Conservation (phyloP, 1,140 invertebrate species). For the Bombus affinis region DNA sequence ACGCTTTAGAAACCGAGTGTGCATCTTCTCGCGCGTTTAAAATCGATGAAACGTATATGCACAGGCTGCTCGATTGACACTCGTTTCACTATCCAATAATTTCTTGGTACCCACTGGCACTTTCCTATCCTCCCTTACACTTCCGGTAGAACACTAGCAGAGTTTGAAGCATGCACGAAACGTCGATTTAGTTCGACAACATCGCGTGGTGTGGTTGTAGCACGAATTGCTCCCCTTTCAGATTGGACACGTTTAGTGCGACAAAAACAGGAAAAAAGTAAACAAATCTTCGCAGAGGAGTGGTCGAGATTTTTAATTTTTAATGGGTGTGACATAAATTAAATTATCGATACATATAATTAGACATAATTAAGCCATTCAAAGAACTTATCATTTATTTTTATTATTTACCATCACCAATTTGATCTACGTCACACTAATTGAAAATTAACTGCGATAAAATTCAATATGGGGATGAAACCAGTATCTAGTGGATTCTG, state of each 20-base stretch:
- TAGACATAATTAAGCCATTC: too few relatives aligned
- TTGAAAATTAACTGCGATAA: background rate
- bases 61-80: conserved; percentile 1
- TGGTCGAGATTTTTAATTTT: too few relatives aligned
- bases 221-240: background rate
- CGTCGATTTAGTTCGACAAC: background rate
- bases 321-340: too few relatives aligned
- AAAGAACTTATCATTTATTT: too few relatives aligned
- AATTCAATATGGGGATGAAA: background rate
- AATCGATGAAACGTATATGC: background rate
- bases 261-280: too few relatives aligned
- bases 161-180: conserved; percentile 6
- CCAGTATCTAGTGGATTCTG: background rate
- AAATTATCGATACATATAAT: too few relatives aligned
- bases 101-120: background rate
- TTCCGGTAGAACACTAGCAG: conserved; percentile 2
- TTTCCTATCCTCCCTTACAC: background rate
- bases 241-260: too few relatives aligned
- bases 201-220: background rate
- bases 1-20: conserved; percentile 52
- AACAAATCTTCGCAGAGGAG: too few relatives aligned
- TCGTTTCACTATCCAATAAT: background rate
- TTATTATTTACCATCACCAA: too few relatives aligned
- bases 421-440: background rate
- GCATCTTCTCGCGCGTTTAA: conserved; percentile 36